Evolutionary conservation across 2,797 vertebrate genomes (phyloP).

Genomic region (Gambelia wislizenii): DNA sequence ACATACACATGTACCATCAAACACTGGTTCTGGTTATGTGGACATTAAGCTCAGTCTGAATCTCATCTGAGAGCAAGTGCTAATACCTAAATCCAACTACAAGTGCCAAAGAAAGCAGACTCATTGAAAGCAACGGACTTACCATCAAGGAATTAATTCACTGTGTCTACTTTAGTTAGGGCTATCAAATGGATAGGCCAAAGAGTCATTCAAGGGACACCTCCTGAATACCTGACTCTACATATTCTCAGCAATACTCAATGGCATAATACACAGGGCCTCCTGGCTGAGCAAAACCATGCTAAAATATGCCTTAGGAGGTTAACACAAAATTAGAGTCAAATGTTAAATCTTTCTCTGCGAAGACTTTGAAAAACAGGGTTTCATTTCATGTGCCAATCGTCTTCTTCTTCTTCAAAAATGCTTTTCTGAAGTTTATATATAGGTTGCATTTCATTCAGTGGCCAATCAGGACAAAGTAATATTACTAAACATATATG

Average conservation of each 20-base stretch:
- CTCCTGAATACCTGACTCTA: neutral
- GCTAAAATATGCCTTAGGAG: neutral
- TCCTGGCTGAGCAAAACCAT: neutral
- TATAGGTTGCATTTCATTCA: slow-evolving; percentile 22
- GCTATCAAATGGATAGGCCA: too few species aligned
- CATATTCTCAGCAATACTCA: neutral
- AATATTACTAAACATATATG: neutral
- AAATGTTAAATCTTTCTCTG: neutral
- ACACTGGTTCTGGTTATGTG: too few species aligned
- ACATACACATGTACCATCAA: neutral
- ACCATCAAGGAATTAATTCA: too few species aligned
- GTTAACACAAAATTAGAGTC: neutral
- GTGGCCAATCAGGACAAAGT: slow-evolving; percentile 28
- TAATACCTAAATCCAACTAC: neutral
- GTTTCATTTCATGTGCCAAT: neutral
- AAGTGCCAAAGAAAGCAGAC: too few species aligned
- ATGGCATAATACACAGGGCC: neutral
- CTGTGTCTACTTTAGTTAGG: too few species aligned
- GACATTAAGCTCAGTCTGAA: neutral
- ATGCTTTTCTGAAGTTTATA: slow-evolving; percentile 21
- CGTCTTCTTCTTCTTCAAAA: neutral
- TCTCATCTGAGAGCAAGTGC: neutral
- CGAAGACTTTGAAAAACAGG: neutral
- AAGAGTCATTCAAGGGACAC: too few species aligned
- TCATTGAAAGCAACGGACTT: too few species aligned